Conservation (phyloP, 2,113 vertebrate species). For the Illadopsis cleaveri region DNA sequence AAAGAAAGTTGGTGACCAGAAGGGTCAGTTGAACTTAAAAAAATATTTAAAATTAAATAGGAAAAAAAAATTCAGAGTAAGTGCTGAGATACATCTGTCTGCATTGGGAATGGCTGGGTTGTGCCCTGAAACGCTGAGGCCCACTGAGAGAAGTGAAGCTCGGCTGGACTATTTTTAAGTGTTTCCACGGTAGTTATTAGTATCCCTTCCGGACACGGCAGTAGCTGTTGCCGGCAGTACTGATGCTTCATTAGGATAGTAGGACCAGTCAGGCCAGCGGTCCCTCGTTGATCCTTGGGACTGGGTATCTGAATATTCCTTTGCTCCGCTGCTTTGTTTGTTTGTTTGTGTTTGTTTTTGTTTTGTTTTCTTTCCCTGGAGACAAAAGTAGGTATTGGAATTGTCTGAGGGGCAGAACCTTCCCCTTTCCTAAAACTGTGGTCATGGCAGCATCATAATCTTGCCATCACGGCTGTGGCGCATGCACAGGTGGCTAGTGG, state of each 20-base stretch:
- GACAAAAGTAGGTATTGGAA: neutral
- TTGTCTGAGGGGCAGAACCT: rapidly evolving
- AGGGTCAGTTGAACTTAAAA: slow-evolving; percentile 22
- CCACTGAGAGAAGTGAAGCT: neutral
- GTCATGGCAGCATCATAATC: neutral
- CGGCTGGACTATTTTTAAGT: neutral
- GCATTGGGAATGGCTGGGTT: neutral
- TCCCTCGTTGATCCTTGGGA: neutral
- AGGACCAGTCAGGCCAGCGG: neutral
- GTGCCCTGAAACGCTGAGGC: neutral
- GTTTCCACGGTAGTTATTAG: neutral
- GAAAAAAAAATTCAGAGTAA: neutral
- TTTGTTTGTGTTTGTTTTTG: too few relatives aligned
- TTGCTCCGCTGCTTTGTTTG: too few relatives aligned
- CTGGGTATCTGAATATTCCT: too few relatives aligned
- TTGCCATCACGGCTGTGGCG: neutral
- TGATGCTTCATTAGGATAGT: neutral
- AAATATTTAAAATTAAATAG: neutral
- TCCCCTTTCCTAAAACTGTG: neutral
- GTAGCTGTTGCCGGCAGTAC: neutral
- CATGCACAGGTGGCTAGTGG: neutral
- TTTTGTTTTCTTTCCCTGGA: neutral
- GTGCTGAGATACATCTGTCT: neutral
- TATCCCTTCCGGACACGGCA: neutral
- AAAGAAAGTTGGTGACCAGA: slow-evolving; percentile 58